Base-by-base conservation (phyloP, 2,113 vertebrate species). In the Hepsetus odoe region DNA sequence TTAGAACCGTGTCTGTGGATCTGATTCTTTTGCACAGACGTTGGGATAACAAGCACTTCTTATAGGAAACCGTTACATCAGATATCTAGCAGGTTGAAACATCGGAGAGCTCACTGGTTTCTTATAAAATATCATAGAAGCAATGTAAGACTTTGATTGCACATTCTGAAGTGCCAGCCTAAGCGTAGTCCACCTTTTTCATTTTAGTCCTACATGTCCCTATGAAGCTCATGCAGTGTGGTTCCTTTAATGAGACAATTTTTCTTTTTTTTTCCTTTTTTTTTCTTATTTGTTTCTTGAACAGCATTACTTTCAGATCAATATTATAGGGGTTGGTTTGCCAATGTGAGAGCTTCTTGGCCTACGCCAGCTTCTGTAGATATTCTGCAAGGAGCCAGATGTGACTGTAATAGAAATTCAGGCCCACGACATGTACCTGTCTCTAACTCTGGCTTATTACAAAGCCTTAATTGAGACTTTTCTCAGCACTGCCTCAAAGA, bases 391-490 rank as follows among this genome's bases (percentile, higher is more conserved):
- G 13, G n/a, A 3, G 53, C 35, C 66, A 2, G 64, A 77, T 74
- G 58, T 40, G 20, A 33, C 22, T 68, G 40, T 38, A 68, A 12
- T 58, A 13, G 33, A 20, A 69, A 49, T 49, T 69, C 49, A 56
- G 24, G 13, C 0, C 40, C 35, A 46, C 9, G 28, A 24, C 22
- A 46, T 42, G 22, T 68, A 80, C 78, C 68, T 67, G 42, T 66
- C 59, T 79, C 44, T 24, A 73, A 67, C n/a, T 75, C n/a, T 32
- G 28, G 26, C 30, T 72, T 74, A 72, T 64, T 79, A 71, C 76
- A 75, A 35, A 71, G 9, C 49, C 61, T 77, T 87, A 82, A 83
- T 84, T 83, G 72, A 77, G 79, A 81, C 68, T 72, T 80, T 68
- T 78, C 67, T 24, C 65, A 32, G 77, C 67, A 46, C 59, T 35